Percentiles rank a stretch among this genome's conserved stretches.
Evolutionary conservation across 1,140 invertebrate genomes (phyloP).

Genomic region (Parapsyche elsis): DNA sequence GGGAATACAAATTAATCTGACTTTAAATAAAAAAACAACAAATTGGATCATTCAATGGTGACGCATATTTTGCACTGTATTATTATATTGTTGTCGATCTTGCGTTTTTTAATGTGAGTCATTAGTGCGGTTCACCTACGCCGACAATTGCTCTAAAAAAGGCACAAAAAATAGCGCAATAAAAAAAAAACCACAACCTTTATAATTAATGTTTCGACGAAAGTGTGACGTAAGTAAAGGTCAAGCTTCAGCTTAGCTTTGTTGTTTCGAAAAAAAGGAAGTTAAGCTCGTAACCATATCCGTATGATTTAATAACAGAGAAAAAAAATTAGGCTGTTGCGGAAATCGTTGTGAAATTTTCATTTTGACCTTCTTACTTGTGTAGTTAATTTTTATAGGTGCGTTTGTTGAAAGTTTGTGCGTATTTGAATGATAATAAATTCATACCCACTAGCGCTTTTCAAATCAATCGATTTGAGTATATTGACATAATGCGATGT

Average conservation of each 20-base stretch:
- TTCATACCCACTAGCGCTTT: too few relatives aligned
- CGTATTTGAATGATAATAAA: too few relatives aligned
- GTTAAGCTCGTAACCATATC: conserved; percentile 1
- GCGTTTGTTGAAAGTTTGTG: neutral
- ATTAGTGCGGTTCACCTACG: too few relatives aligned
- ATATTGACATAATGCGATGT: too few relatives aligned
- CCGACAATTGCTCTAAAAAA: neutral
- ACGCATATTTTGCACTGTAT: too few relatives aligned
- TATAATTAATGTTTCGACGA: conserved; percentile 8
- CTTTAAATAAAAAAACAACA: too few relatives aligned
- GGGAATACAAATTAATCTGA: too few relatives aligned
- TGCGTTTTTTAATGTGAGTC: too few relatives aligned
- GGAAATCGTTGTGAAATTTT: conserved; percentile 8
- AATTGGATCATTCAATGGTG: too few relatives aligned
- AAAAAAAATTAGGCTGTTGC: conserved; percentile 29
- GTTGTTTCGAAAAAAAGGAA: conserved; percentile 20
- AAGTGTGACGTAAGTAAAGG: conserved; percentile 28
- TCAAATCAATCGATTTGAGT: too few relatives aligned
- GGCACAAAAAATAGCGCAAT: neutral
- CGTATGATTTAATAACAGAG: conserved; percentile 2
- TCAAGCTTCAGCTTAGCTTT: neutral
- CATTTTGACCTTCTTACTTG: conserved; percentile 6
- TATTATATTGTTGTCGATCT: too few relatives aligned
- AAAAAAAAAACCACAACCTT: neutral
- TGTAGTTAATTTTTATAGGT: neutral